Conservation (phyloP, 2,113 vertebrate species). For the Siniperca chuatsi region DNA sequence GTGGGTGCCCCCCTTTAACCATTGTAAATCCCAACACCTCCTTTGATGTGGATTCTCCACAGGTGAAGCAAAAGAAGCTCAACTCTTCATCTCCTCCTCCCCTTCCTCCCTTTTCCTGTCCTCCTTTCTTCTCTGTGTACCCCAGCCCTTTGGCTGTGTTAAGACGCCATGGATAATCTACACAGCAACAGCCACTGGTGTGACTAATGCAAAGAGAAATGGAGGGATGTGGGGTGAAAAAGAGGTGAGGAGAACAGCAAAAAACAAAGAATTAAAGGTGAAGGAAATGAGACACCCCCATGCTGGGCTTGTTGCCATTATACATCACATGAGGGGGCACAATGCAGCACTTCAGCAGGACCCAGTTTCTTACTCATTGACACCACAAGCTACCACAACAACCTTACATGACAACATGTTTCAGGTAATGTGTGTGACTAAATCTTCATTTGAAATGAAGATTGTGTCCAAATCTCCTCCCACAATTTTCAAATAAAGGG, state of each 20-base stretch:
- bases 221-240: slow-evolving; percentile 12
- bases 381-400: neutral
- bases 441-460: neutral
- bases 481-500: neutral
- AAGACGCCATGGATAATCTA: slow-evolving; percentile 58
- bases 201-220: slow-evolving; percentile 54
- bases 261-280: slow-evolving; percentile 34
- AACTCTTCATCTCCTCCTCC: slow-evolving; percentile 19
- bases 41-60: slow-evolving; percentile 42
- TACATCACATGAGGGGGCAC: slow-evolving; percentile 9
- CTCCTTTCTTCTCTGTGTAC: slow-evolving; percentile 19
- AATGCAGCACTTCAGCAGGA: slow-evolving; percentile 2
- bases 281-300: neutral
- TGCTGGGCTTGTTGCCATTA: neutral
- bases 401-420: neutral
- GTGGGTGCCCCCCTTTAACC: no score
- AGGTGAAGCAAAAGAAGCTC: slow-evolving; percentile 28
- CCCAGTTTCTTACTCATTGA: neutral
- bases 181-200: slow-evolving; percentile 42
- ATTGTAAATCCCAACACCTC: no score
- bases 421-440: neutral
- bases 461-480: slow-evolving; percentile 3
- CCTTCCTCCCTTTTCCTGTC: slow-evolving; percentile 8
- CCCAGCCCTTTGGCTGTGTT: slow-evolving; percentile 35
- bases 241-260: slow-evolving; percentile 54